Evolutionary conservation across 2,113 vertebrate species (phyloP), one percentile per base, ranked within the genome.

Genomic region (Naja naja): DNA sequence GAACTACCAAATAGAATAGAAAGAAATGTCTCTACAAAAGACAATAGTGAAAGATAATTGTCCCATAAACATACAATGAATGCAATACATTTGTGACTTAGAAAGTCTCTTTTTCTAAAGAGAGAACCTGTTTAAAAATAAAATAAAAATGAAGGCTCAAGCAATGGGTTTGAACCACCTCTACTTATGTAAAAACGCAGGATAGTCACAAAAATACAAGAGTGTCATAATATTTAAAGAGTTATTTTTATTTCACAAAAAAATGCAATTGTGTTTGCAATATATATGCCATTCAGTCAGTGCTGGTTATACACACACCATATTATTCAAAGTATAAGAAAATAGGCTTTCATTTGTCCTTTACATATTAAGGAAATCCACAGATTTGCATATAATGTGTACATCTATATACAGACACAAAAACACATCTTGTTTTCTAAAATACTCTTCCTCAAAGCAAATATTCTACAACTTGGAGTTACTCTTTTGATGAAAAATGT

Each of bases 261-360:
- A 88, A 74, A 92, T 22, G 86, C 94, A 95, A 96, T 91, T 95
- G 95, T 96, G 93, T 95, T 95, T 95, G 95, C 92, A 96, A 93
- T 96, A 96, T 94, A 95, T 95, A 96, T 97, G 97, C 97, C 96
- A 93, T 95, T 97, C 95, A 92, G 93, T 96, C 95, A 97, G 96
- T 96, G 96, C 96, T 96, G 90, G 90, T 96, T 95, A 96, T 96
- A 96, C 94, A 96, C 96, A 96, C 94, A 96, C 95, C 89, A 94
- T 94, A 89, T 94, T 94, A 94, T 95, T 74, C 95, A 90, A 95
- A 96, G 81, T 96, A 93, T 92, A 96, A 97, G 95, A 97, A 97
- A 97, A 96, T 95, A 97, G 94, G 95, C 93, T 74, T 96, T 95
- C 34, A 86, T 90, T 91, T 56, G 93, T 96, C 94, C 96, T 96